Base-by-base conservation (phyloP, 2,797 vertebrate species). In the Gorsachius magnificus region DNA sequence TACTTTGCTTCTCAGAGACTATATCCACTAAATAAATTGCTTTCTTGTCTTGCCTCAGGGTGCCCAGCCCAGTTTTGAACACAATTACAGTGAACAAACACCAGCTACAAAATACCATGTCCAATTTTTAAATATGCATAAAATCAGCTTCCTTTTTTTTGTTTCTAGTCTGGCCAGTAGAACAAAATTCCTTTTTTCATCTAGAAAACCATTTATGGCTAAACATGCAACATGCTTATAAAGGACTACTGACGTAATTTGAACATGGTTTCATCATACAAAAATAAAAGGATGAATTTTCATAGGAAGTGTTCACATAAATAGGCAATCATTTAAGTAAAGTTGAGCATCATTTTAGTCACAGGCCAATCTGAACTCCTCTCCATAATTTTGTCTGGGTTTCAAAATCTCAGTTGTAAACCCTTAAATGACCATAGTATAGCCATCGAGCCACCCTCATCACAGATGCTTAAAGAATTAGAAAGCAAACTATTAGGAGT, bases 1-100 rank as follows among this genome's bases (percentile, higher is more conserved):
- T 96, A 93, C 61, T 95, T 97, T 86, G 61, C 70, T 84, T 97
- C 92, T 94, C 43, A 84, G 94, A 96, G 54, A 87, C 51, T 66
- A 2, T 80, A 93, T 95, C 91, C 97, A 45, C 53, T 71, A 89
- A 97, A 95, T 75, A 66, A 91, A 92, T 60, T 58, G 22, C 38
- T 65, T 95, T 87, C 53, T 76, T 87, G 5, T 84, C 41, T 95
- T 97, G 57, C 63, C 64, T 92, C n/a, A 60, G 43, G 48, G 29
- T 86, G 28, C 16, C 5, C 21, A 85, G n/a, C 22, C 86, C 54
- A 87, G 14, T 46, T 96, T 89, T 92, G 79, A 91, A 91, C 16
- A 65, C 13, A 66, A 81, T 90, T 95, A 56, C 7, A 76, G 33
- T 86, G 72, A 51, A 79, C 69, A 83, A 86, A 22, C 3, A 81